Base-by-base conservation (phyloP, 1,140 invertebrate species). In the Drosophila pectinifera region DNA sequence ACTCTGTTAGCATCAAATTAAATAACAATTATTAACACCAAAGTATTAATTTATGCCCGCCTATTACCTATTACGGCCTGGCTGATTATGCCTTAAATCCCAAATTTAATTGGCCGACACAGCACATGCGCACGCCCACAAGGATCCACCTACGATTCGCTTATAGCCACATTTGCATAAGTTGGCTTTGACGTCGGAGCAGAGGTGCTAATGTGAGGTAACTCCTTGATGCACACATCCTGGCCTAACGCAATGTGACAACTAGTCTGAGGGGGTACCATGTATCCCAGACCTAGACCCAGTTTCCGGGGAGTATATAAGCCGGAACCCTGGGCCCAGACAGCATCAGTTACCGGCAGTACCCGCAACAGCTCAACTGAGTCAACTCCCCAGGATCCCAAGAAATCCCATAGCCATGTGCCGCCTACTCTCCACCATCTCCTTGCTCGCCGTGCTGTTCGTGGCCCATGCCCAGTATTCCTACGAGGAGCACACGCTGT, bases 261-360 rank as follows among this genome's bases (percentile, higher is more conserved):
- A 53, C 18, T 34, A n/a, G 13, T 22, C 13, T 22, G 36, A 34
- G 49, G 2, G 13, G 26, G 18, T 2, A n/a, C 8, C 36, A 36
- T 1, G 7, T 10, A 53, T 36, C 13, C 10, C 13, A 20, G 18
- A 5, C 18, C 28, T 36, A 36, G 49, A 14, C 49, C 28, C 18
- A 36, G 20, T 20, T 10, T 53, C 13, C 49, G 4, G 14, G 0
- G 7, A n/a, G 49, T 53, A 53, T 53, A 36, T 22, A 53, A 53
- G 49, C 18, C 14, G n/a, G 49, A 7, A 10, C 14, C 7, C 1
- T n/a, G 4, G 34, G 14, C 1, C 13, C 31, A 10, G 38, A 36
- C 18, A 53, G 49, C 49, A 53, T 53, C 49, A 53, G 49, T 53
- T 36, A 53, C 31, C 49, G 4, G 49, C 18, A 51, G 49, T 22